These are phyloP conservation scores for Sebastes alutus DNA, from an alignment of 2,797 vertebrate species.

Conservation along the genomic window DNA sequence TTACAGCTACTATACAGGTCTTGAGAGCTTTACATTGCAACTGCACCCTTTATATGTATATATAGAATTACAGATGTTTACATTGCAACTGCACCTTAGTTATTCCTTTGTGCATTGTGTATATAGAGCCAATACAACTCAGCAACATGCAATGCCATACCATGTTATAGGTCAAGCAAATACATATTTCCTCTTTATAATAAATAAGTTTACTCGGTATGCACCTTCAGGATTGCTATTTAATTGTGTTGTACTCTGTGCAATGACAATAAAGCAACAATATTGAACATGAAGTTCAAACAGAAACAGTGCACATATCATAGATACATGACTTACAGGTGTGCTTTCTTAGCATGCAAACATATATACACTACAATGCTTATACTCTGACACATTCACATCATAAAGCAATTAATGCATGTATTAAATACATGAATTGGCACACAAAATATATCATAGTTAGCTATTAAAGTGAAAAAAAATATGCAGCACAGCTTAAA, in stretches of 20 bases:
- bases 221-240: accelerated
- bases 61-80: no score
- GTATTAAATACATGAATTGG: not conserved
- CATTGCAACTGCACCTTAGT: accelerated
- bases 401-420: not conserved
- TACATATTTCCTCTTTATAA: no score
- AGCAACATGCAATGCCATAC: no score
- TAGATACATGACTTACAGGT: not conserved
- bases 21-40: no score
- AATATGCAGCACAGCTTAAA: not conserved
- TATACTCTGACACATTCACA: not conserved
- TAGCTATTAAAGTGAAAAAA: not conserved
- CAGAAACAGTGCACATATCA: not conserved
- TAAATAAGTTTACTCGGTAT: accelerated
- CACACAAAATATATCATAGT: not conserved
- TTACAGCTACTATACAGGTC: no score
- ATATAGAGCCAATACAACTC: no score
- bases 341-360: not conserved
- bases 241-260: accelerated
- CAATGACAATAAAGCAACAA: no score
- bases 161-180: no score
- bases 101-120: no score
- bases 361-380: not conserved
- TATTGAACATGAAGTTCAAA: no score
- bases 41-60: no score